phyloP scores from a whole-genome alignment of 2,888 invertebrate genomes.

The Hirtodrosophila histrioides region DNA sequence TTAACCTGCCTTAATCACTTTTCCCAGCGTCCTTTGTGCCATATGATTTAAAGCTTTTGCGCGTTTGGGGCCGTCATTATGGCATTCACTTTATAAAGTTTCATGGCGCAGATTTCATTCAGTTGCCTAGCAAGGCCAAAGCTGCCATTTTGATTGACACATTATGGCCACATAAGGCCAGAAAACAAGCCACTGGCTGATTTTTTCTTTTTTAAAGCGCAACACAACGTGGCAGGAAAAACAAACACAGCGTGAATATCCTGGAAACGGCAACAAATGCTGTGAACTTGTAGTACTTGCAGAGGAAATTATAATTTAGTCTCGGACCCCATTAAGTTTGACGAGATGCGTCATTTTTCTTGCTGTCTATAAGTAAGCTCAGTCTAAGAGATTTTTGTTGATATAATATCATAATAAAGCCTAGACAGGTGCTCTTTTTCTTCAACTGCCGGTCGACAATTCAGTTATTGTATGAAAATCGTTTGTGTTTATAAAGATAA shows the following conservation, averaged over 20 bases:
- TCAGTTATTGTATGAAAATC: too few relatives aligned
- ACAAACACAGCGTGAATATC: too few relatives aligned
- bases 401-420: too few relatives aligned
- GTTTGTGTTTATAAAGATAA: too few relatives aligned
- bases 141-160: constrained; percentile 31
- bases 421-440: too few relatives aligned
- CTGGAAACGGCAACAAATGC: background rate
- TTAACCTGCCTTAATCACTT: constrained; percentile 3
- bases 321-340: too few relatives aligned
- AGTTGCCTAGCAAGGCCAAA: constrained; percentile 4
- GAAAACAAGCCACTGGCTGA: background rate
- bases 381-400: too few relatives aligned
- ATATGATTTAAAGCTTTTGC: constrained; percentile 12
- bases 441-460: too few relatives aligned
- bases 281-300: too few relatives aligned
- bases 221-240: background rate
- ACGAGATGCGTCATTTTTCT: too few relatives aligned
- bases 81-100: constrained; percentile 29
- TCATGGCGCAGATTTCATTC: constrained; percentile 18
- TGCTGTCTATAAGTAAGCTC: too few relatives aligned
- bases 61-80: constrained; percentile 5
- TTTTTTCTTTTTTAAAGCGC: background rate
- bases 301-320: too few relatives aligned
- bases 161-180: constrained; percentile 21
- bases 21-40: constrained; percentile 12